Base-by-base conservation (phyloP, 2,113 vertebrate species). In the Oreochromis tanganicae region DNA sequence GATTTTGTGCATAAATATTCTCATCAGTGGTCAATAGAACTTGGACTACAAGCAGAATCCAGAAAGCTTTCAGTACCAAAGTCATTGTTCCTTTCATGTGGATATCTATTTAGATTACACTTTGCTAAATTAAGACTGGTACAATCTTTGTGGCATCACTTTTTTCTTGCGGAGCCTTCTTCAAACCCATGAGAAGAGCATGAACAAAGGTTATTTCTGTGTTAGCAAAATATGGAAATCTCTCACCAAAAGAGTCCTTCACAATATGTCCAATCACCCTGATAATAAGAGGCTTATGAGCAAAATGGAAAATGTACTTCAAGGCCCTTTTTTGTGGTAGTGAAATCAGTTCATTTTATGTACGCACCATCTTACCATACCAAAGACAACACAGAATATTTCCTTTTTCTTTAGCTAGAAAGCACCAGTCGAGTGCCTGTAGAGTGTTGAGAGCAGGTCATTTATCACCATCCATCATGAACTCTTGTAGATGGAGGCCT, bases 381-480 rank as follows among this genome's bases (percentile, higher is more conserved):
- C 75, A 46, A 68, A 57, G 21, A 24, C 27, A 80, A 16, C 27
- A 16, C 46, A 46, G 66, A 81, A 66, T 59, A 61, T 52, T 91
- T 89, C 66, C 84, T 59, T 57, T 87, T 82, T 54, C 85, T 83
- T 61, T 85, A 48, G 85, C 82, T 59, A 24, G 79, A 94, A 89
- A 87, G 75, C 83, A 88, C 85, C 48, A 54, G 82, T 81, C 83
- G 84, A 93, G 83, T 86, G 83, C 59, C 57, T 41, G 8, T 17
- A 21, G 63, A 83, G 66, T 57, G 80, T 73, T 85, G 87, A 82
- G 81, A 56, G 84, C 54, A 50, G 59, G 66, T 90, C 82, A 93
- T 96, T 94, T 95, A 93, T 93, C 84, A 84, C 89, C 19, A 29
- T 81, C 87, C 86, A 81, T 90, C 57, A 27, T 52, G 54, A 78